Conservation (phyloP, 2,797 vertebrate species). For the Chaenodraco wilsoni region DNA sequence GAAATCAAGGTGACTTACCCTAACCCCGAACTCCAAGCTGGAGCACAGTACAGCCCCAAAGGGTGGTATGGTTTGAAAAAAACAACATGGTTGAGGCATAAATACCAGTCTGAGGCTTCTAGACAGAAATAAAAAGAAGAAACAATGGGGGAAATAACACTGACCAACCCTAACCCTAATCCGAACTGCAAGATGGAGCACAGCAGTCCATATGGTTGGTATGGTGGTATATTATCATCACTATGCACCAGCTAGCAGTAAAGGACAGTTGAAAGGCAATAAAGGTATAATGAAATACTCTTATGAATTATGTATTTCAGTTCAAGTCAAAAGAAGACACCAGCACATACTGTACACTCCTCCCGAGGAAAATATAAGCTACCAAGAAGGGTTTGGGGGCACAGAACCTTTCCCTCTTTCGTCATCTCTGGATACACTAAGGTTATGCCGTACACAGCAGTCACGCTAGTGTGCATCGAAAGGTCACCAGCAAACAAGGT, state of each 20-base stretch:
- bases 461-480: not conserved
- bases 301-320: conserved; percentile 44
- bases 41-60: not conserved
- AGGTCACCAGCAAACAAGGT: conserved; percentile 2
- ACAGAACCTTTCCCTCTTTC: not conserved
- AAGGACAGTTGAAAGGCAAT: conserved; percentile 34
- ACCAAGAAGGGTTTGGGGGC: not conserved
- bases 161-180: no score
- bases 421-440: not conserved
- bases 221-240: not conserved
- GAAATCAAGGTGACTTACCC: no score
- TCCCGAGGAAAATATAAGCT: not conserved
- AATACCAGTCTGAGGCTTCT: no score
- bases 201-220: no score
- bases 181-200: no score
- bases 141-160: no score
- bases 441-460: not conserved
- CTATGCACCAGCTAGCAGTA: not conserved
- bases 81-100: no score
- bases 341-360: conserved; percentile 5
- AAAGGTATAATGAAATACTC: not conserved
- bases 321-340: conserved; percentile 4
- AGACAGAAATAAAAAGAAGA: no score
- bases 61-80: not conserved
- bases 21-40: not conserved